Conservation (phyloP, 1,140 invertebrate genomes). For the Calliphora vicina region DNA sequence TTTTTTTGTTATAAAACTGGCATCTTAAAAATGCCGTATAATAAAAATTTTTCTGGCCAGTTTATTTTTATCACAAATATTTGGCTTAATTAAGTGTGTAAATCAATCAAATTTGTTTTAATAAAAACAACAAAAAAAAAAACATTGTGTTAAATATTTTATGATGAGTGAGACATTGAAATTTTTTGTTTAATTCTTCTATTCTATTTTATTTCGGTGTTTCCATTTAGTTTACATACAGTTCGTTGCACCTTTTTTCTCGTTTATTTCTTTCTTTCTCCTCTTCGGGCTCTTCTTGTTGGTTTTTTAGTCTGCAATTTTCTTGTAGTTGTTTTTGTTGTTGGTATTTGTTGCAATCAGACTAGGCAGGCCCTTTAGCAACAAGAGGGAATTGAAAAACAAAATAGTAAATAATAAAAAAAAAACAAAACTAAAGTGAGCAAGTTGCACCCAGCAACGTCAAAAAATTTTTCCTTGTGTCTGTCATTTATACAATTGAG, state of each 20-base stretch:
- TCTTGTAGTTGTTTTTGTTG: constrained; percentile 1
- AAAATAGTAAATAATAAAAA: background rate
- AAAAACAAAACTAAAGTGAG: constrained; percentile 16
- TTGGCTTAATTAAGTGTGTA: background rate
- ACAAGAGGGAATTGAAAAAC: constrained; percentile 7
- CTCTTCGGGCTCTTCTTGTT: background rate
- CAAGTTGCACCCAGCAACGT: constrained; percentile 32
- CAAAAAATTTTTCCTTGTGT: constrained; percentile 1
- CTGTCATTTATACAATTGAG: background rate
- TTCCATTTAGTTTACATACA: constrained; percentile 5
- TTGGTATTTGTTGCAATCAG: constrained; percentile 24
- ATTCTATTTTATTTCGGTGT: background rate
- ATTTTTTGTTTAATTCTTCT: background rate
- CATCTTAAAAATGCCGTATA: background rate
- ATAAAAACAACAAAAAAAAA: no score
- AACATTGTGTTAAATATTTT: no score
- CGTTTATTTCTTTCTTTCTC: background rate
- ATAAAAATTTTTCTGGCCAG: background rate
- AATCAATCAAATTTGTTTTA: background rate
- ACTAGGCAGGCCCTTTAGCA: constrained; percentile 8
- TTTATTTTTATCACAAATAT: background rate
- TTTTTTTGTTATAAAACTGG: background rate
- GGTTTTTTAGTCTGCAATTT: constrained; percentile 3
- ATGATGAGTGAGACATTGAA: no score
- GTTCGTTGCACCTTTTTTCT: constrained; percentile 24